Evolutionary conservation across 92 coral and sea anemone species (phyloP).

Genomic region (Heteractis magnifica): DNA sequence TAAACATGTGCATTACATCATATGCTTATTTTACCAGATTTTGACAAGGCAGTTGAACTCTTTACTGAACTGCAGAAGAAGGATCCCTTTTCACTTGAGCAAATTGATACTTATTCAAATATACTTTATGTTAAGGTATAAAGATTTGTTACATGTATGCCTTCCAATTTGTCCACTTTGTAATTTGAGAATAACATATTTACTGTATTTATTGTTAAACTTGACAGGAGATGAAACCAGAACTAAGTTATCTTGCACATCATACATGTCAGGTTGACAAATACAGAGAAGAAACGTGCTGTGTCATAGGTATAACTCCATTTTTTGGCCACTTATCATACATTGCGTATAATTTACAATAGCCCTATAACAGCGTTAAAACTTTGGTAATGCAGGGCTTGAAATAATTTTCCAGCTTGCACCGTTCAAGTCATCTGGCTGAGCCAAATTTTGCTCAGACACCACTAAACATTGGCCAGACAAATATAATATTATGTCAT

Average conservation of each 20-base stretch:
- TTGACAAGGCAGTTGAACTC: slow-evolving; percentile 81
- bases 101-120: slow-evolving; percentile 92
- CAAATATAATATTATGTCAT: too few relatives aligned
- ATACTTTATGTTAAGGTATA: slow-evolving; percentile 89
- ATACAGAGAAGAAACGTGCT: slow-evolving; percentile 96
- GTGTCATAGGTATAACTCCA: slow-evolving; percentile 72
- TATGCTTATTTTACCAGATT: slow-evolving; percentile 52
- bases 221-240: slow-evolving; percentile 91
- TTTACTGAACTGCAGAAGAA: slow-evolving; percentile 78
- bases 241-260: slow-evolving; percentile 90
- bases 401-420: too few relatives aligned
- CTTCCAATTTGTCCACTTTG: not conserved
- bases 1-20: not conserved
- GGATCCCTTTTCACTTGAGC: slow-evolving; percentile 83
- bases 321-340: not conserved
- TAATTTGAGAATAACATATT: not conserved
- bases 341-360: too few relatives aligned
- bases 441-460: too few relatives aligned
- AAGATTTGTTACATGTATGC: not conserved
- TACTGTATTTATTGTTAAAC: not conserved
- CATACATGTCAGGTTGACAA: slow-evolving; percentile 84
- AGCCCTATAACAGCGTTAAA: not conserved
- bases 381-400: not conserved
- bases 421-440: too few relatives aligned
- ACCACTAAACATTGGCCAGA: too few relatives aligned